Percentiles rank a stretch among this genome's conserved stretches.
These are phyloP conservation scores for Octodon degus DNA, from an alignment of 2,113 vertebrate species.

Conservation along the genomic window DNA sequence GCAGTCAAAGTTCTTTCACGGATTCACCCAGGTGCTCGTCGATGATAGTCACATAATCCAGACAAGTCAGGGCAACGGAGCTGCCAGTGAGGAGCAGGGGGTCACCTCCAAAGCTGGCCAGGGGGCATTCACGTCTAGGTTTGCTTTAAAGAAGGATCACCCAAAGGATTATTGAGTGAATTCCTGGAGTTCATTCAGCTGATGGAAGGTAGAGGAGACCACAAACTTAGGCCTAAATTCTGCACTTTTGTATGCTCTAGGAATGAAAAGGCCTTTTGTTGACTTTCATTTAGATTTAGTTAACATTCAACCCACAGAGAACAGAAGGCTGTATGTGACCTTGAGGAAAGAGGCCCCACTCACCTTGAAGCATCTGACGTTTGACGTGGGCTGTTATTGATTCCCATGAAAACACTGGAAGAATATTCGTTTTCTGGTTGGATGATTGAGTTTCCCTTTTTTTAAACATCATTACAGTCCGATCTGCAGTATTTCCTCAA, in stretches of 20 bases:
- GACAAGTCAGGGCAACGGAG: constrained; percentile 33
- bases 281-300: constrained; percentile 1
- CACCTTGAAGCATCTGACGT: background rate
- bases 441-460: background rate
- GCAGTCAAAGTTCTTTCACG: no score
- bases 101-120: background rate
- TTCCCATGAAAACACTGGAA: background rate
- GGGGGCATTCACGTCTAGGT: rapidly evolving
- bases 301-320: background rate
- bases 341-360: background rate
- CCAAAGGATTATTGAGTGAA: background rate
- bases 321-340: background rate
- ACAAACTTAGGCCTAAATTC: background rate
- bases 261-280: constrained; percentile 57
- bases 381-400: background rate
- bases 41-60: background rate
- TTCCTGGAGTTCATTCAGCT: constrained; percentile 56
- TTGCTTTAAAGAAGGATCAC: background rate
- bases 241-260: background rate
- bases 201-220: background rate
- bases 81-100: background rate
- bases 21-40: background rate
- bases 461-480: background rate
- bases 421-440: constrained; percentile 25
- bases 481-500: constrained; percentile 75